Base-by-base conservation (phyloP, 2,797 vertebrate species). In the Cynopterus sphinx region DNA sequence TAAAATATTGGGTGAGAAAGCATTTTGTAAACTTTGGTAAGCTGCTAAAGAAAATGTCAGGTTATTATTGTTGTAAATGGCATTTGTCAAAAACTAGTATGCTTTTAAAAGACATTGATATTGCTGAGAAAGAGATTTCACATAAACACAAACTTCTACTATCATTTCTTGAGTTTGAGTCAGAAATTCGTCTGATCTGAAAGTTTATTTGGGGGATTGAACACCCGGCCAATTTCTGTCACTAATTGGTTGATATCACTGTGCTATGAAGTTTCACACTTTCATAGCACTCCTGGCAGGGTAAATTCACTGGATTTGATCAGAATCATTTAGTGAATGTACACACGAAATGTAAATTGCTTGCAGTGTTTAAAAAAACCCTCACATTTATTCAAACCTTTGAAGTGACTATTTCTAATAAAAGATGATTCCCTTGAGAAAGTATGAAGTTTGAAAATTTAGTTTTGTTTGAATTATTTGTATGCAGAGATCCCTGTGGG, bases 331-430 rank as follows among this genome's bases (percentile, higher is more conserved):
- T 96, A 96, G 87, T 91, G 59, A 95, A 92, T 87, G 43, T 87
- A 90, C 94, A 95, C 78, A 92, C 43, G 94, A 78, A 96, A 97
- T 97, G 93, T 70, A 97, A 97, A 97, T 97, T 94, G 79, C 96
- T 97, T 96, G 84, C 91, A 96, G 92, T 96, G 84, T 91, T 96
- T 96, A 21, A 95, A 93, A 95, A 96, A 95, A 95, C 13, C 1
- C 33, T 12, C 75, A 86, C 93, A 96, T 97, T 98, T 98, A 96
- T 97, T 96, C 93, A 95, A 97, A 97, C 92, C 97, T 98, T 98
- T 97, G 97, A 97, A 97, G 96, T 97, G 92, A 97, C 96, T 96
- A 86, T 96, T 97, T 97, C 97, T 97, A 98, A 98, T 97, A 97
- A 96, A 98, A 97, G 97, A 97, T 85, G 92, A 96, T 97, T 97